Conservation (phyloP, 1,140 invertebrate genomes). For the Diuraphis noxia region DNA sequence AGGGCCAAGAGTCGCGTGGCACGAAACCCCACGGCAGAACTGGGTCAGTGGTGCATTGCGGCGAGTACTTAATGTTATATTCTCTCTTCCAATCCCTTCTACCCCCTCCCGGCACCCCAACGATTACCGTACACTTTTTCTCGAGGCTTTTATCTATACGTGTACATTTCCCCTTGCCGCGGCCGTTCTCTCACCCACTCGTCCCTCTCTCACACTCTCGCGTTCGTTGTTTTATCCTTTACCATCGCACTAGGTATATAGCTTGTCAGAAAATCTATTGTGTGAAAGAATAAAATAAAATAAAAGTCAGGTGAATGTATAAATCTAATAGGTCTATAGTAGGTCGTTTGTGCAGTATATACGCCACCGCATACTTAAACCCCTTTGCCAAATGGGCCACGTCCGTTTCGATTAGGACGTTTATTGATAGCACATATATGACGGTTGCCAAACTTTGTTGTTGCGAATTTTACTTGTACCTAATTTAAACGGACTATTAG, state of each 20-base stretch:
- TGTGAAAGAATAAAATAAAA: constrained; percentile 21
- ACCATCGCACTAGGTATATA: not conserved
- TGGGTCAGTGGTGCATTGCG: constrained; percentile 53
- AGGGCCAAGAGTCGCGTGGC: constrained; percentile 34
- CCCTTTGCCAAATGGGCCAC: constrained; percentile 49
- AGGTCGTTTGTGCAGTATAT: not conserved
- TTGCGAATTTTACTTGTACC: not conserved
- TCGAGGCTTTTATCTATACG: not conserved
- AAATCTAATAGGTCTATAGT: constrained; percentile 14
- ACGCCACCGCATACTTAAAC: constrained; percentile 37
- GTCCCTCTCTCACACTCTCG: not conserved
- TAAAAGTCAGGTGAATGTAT: constrained; percentile 36
- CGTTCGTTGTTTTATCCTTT: not conserved
- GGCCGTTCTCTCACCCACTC: not conserved
- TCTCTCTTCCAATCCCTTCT: constrained; percentile 27
- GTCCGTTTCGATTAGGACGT: constrained; percentile 48
- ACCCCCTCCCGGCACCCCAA: not conserved
- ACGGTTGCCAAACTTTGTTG: constrained; percentile 22
- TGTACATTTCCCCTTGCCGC: not conserved
- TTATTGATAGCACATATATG: constrained; percentile 42
- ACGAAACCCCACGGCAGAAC: constrained; percentile 49
- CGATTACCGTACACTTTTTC: not conserved
- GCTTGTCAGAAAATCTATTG: constrained; percentile 25
- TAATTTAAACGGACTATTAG: constrained; percentile 35
- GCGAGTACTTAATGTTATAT: constrained; percentile 39